Evolutionary conservation across 2,797 vertebrate genomes (phyloP).

Genomic region (Falco peregrinus): DNA sequence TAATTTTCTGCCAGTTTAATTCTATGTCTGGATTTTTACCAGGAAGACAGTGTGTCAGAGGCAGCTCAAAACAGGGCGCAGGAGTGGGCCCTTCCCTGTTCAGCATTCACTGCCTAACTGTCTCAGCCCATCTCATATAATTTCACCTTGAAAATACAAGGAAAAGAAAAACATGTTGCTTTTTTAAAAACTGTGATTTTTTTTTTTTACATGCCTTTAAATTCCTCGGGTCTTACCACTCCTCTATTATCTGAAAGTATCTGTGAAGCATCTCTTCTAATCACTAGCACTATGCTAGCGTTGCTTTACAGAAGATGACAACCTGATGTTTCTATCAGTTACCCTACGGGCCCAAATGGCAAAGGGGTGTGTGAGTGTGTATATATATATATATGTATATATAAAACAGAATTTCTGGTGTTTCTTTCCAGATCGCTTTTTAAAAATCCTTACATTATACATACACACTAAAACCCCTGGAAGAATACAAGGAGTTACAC

Average conservation of each 20-base stretch:
- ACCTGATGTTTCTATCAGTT: not conserved
- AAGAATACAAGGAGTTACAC: not conserved
- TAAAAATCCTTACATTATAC: not conserved
- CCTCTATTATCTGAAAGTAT: not conserved
- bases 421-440: not conserved
- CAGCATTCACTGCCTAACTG: not conserved
- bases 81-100: not conserved
- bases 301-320: not conserved
- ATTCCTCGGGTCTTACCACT: not conserved
- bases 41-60: not conserved
- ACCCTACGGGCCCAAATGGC: not conserved
- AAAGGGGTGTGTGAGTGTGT: not conserved
- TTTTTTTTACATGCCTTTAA: not conserved
- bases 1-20: not conserved
- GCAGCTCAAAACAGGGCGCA: not conserved
- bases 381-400: too few species aligned
- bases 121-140: not conserved
- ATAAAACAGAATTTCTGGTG: not conserved
- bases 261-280: not conserved
- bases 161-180: not conserved
- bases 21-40: not conserved
- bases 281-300: not conserved
- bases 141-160: not conserved
- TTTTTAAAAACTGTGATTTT: not conserved
- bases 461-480: not conserved